phyloP scores from a whole-genome alignment of 1,140 invertebrate genomes.

The Sitobion miscanthi region DNA sequence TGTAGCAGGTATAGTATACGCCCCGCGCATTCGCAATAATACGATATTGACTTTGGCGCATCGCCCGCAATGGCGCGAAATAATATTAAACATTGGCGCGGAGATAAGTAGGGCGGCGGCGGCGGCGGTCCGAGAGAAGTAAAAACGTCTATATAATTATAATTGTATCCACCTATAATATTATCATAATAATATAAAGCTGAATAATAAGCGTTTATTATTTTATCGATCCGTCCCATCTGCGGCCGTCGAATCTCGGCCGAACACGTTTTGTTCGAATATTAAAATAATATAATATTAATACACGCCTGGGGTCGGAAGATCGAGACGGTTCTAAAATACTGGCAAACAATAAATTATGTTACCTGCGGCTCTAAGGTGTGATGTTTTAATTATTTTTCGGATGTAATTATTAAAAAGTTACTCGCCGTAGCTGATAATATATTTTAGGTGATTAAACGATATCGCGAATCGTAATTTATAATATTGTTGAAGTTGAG shows the following conservation, averaged over 20 bases:
- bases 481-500: too few relatives aligned
- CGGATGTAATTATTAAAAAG: too few relatives aligned
- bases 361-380: background rate
- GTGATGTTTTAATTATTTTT: too few relatives aligned
- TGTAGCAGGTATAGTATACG: background rate
- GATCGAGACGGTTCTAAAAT: background rate
- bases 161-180: background rate
- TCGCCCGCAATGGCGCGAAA: constrained; percentile 4
- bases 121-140: background rate
- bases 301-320: background rate
- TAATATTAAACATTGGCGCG: too few relatives aligned
- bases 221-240: background rate
- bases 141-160: background rate
- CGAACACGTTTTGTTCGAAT: background rate
- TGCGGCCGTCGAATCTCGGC: background rate
- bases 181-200: background rate
- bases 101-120: background rate
- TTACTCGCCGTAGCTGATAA: too few relatives aligned
- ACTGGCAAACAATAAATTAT: background rate
- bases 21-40: background rate
- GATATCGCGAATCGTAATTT: too few relatives aligned
- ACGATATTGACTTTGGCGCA: constrained; percentile 13
- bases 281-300: background rate
- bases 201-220: background rate
- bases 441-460: too few relatives aligned